Evolutionary conservation across 2,113 vertebrate genomes (phyloP).

Genomic region (Sturnus vulgaris): DNA sequence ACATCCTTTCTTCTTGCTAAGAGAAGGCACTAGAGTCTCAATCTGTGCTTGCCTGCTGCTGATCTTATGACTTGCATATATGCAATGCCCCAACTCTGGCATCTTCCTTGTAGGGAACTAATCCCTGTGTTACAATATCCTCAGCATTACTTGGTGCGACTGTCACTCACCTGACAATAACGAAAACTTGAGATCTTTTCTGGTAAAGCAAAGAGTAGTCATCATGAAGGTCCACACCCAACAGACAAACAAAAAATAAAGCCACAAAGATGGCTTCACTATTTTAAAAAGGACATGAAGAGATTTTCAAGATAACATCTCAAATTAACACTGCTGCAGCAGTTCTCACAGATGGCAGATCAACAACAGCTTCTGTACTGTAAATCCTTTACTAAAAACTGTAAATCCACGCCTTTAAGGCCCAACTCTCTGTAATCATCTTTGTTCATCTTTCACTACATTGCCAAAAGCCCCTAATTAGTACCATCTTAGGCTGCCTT

Average conservation of each 20-base stretch:
- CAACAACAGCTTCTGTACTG: constrained; percentile 6
- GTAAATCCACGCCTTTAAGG: constrained; percentile 40
- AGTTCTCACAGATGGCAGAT: constrained; percentile 30
- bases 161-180: neutral
- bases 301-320: neutral
- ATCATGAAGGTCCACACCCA: neutral
- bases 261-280: neutral
- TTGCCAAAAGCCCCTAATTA: constrained; percentile 56
- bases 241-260: neutral
- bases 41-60: neutral
- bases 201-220: neutral
- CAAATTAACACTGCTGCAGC: neutral
- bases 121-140: neutral
- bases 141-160: neutral
- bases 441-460: constrained; percentile 15
- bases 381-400: constrained; percentile 45
- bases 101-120: neutral
- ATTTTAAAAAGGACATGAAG: neutral
- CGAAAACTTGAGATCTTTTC: neutral
- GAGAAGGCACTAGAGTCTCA: neutral
- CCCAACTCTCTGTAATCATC: constrained; percentile 32
- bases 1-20: neutral
- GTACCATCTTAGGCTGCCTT: constrained; percentile 35
- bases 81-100: neutral
- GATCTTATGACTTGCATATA: neutral